A percentile compares a stretch with the other conserved stretches of the same genome.
Evolutionary conservation across 1,140 invertebrate genomes (phyloP).

Genomic region (Nomia melanderi): DNA sequence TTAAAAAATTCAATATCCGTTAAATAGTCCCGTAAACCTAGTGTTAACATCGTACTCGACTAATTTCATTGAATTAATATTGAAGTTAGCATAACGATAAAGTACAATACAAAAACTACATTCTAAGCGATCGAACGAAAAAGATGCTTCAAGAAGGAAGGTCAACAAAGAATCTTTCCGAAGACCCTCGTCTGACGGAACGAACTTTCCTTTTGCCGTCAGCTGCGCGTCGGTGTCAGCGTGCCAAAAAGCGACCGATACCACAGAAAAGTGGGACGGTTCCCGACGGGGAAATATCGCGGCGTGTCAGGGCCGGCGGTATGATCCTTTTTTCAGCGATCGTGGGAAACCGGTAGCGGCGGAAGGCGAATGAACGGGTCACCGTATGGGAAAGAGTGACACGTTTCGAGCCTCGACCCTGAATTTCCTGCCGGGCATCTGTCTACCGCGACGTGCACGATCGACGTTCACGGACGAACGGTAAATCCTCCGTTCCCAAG

Average conservation of each 20-base stretch:
- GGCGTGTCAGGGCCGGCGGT: neutral
- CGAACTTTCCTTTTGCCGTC: neutral
- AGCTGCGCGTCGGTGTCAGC: neutral
- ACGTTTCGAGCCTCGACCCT: conserved; percentile 52
- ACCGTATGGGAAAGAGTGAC: conserved; percentile 11
- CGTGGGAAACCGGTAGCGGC: conserved; percentile 28
- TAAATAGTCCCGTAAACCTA: too few species aligned
- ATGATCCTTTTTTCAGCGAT: neutral
- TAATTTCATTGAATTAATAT: too few species aligned
- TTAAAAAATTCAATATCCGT: too few species aligned
- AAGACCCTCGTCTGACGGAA: neutral
- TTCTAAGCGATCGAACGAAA: too few species aligned
- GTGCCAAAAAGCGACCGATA: neutral
- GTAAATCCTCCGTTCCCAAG: conserved; percentile 14
- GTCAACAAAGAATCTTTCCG: too few species aligned
- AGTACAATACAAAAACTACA: too few species aligned
- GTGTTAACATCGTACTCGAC: too few species aligned
- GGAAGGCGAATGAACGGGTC: conserved; percentile 28
- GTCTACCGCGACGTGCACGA: conserved; percentile 8
- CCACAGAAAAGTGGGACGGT: neutral
- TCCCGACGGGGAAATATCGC: neutral
- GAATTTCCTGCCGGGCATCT: conserved; percentile 34
- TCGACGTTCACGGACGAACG: conserved; percentile 44
- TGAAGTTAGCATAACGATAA: too few species aligned
- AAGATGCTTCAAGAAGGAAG: too few species aligned